Evolutionary conservation across 2,888 invertebrate species (phyloP).

Genomic region (Cantharis lateralis): DNA sequence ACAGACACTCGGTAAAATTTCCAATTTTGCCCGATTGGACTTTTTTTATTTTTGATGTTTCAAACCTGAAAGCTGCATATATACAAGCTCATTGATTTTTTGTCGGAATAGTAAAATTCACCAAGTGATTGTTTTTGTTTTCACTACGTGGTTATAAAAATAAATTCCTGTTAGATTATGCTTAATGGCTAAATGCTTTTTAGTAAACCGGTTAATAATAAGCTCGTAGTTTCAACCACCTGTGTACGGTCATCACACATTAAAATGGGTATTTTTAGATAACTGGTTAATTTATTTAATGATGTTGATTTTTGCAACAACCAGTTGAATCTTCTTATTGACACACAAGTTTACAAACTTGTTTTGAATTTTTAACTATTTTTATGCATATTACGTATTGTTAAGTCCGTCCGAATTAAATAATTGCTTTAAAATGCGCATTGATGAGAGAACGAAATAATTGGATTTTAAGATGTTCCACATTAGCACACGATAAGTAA

Average conservation of each 20-base stretch:
- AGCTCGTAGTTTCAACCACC: background rate
- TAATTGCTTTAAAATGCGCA: background rate
- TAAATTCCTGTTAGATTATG: background rate
- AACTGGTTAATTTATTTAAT: background rate
- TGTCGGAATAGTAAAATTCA: no score
- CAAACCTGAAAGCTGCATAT: no score
- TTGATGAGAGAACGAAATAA: background rate
- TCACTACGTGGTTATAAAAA: background rate
- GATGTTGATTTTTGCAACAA: background rate
- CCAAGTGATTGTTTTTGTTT: background rate
- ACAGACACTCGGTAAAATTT: no score
- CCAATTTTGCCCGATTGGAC: no score
- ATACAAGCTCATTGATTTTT: no score
- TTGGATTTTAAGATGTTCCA: background rate
- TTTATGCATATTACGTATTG: background rate
- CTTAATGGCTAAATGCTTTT: background rate
- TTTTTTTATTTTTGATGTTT: no score
- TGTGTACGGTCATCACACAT: background rate
- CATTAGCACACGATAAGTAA: background rate
- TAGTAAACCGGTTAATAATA: background rate
- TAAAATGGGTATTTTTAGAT: background rate
- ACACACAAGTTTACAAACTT: background rate
- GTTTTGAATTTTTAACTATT: background rate
- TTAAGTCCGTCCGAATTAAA: background rate
- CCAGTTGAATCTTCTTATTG: background rate